Conservation (phyloP, 23 tunicate genomes). For the Ascidia mentula region DNA sequence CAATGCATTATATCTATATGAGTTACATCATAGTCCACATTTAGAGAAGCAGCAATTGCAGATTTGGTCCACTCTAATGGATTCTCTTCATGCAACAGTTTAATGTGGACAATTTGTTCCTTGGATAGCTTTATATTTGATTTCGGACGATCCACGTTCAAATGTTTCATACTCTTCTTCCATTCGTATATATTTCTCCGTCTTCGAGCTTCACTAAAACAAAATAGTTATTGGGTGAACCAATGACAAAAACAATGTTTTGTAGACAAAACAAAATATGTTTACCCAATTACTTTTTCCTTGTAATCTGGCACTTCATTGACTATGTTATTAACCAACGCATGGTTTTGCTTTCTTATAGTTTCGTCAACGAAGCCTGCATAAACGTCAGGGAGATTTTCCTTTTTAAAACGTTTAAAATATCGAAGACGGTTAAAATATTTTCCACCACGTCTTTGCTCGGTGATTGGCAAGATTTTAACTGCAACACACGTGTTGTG, state of each 20-base stretch:
- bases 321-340: neutral
- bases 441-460: neutral
- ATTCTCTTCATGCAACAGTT: conserved; percentile 13
- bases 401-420: neutral
- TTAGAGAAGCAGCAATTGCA: neutral
- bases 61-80: conserved; percentile 2
- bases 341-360: neutral
- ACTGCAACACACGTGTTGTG: neutral
- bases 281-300: neutral
- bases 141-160: neutral
- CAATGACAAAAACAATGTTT: too few relatives aligned
- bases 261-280: neutral
- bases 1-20: too few relatives aligned
- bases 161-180: neutral
- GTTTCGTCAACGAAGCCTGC: neutral
- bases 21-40: neutral
- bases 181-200: neutral
- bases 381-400: neutral
- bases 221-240: neutral
- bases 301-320: neutral
- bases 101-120: conserved; percentile 4
- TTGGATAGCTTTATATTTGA: neutral
- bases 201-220: neutral
- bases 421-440: neutral
- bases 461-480: neutral